Base-by-base conservation (phyloP, 2,888 invertebrate species). In the Hemithea aestivaria region DNA sequence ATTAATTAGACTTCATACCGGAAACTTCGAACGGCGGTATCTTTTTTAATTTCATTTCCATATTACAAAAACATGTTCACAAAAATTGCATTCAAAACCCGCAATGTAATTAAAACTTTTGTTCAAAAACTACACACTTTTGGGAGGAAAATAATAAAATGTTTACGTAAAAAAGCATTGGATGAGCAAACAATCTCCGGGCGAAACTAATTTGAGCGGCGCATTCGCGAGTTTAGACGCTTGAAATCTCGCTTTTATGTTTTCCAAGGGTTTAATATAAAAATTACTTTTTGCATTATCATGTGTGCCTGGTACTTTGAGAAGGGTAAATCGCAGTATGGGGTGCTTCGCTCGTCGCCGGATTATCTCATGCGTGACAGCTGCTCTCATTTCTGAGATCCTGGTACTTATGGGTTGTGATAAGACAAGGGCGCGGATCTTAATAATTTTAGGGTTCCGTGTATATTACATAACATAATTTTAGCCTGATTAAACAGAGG, bases 201-300 rank as follows among this genome's bases (percentile, higher is more conserved):
- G 69, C 48, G 73, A 79, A 84, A 87, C 84, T 87, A 87, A 85
- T 87, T 84, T 84, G 81, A 82, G 75, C 77, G 69, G 71, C 66
- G 73, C 69, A 75, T 71, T 72, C 70, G 71, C 66, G 66, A 61
- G 66, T 68, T 64, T 60, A 66, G 58, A 55, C 28, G 29, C 41
- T 33, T 27, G 28, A 69, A 70, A 73, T 71, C 67, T 73, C 73
- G 75, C 83, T 83, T 81, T 83, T 78, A 80, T 83, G 80, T 82
- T 83, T 69, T 69, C 63, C 68, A 77, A 73, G 74, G 77, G 75
- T 84, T 85, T 83, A 82, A 82, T 82, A 82, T 74, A 80, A 80
- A 81, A 85, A 87, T 84, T 84, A 84, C 80, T 79, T 83, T 82
- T 68, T 58, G 63, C 73, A 79, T 83, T 80, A 83, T 77, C 80